Evolutionary conservation across 2,113 vertebrate genomes (phyloP).

Genomic region (Tychaedon coryphoeus): DNA sequence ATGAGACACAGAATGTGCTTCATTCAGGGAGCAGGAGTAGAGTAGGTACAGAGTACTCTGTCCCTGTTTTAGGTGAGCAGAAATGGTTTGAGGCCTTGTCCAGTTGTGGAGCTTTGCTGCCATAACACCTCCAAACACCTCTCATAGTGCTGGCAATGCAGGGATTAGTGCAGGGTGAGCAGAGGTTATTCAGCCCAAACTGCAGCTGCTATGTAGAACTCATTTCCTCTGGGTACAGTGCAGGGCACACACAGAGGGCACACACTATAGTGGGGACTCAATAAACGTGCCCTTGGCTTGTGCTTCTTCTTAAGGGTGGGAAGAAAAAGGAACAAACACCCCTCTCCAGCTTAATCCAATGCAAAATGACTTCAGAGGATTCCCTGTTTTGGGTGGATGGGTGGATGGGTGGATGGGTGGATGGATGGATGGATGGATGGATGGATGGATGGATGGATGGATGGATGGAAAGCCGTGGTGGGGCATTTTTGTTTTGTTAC

Average conservation of each 20-base stretch:
- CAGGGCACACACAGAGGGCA: background rate
- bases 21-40: background rate
- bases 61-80: accelerated
- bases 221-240: accelerated
- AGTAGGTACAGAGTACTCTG: background rate
- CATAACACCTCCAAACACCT: accelerated
- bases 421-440: no score
- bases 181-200: background rate
- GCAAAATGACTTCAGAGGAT: background rate
- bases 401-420: no score
- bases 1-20: background rate
- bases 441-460: no score
- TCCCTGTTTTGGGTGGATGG: background rate
- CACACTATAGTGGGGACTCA: background rate
- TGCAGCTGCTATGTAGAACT: background rate
- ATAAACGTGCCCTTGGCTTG: background rate
- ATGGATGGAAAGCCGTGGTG: accelerated
- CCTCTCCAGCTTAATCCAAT: background rate
- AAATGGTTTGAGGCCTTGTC: background rate
- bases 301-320: background rate
- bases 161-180: background rate
- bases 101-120: background rate
- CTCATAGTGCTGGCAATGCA: background rate
- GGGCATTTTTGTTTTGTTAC: background rate
- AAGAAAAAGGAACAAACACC: background rate